Base-by-base conservation (phyloP, 2,797 vertebrate genomes). In the Micropoecilia bifurca region DNA sequence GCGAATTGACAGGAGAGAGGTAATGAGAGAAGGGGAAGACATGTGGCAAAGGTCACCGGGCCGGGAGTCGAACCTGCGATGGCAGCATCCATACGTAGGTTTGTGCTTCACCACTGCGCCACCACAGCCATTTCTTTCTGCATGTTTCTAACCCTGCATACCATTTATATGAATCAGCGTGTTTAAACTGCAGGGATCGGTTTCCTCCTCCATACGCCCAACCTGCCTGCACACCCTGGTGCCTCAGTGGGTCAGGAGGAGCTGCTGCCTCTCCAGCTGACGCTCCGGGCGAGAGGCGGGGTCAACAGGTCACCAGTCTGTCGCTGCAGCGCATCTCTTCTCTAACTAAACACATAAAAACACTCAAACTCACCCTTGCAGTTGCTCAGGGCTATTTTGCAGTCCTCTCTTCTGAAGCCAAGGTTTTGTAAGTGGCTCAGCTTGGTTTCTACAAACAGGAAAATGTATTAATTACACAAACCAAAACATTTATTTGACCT, bases 351-450 rank as follows among this genome's bases (percentile, higher is more conserved):
- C 57, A 16, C 57, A 16, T 3, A 8, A 10, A 2, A 57, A 28
- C 30, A 2, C 13, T 13, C 12, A 71, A 45, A 45, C 78, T 87
- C 93, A 98, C 99, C 99, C 97, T 97, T 97, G 87, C 97, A 98
- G 77, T 93, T 73, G 50, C 96, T n/a, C 14, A 99, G 96, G 53
- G 97, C 97, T 85, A 89, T 95, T 75, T 96, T 96, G 85, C 98
- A 99, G 71, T 99, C 99, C 0, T 97, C 97, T 85, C 97, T 92
- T 53, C 89, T 90, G 90, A 99, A 99, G 0, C 99, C 99, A 77
- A 99, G 91, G 80, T 99, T 97, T 85, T 98, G 97, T 36, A 99
- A 93, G 55, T 93, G 95, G 66, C 93, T 95, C 74, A 99, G 94
- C 82, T 99, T 97, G 0, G 95, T 83, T 78, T 98, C 98, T 99